A percentile compares a stretch with the other conserved stretches of the same genome.
Evolutionary conservation across 2,113 vertebrate species (phyloP).

Genomic region (Dunckerocampus dactyliophorus): DNA sequence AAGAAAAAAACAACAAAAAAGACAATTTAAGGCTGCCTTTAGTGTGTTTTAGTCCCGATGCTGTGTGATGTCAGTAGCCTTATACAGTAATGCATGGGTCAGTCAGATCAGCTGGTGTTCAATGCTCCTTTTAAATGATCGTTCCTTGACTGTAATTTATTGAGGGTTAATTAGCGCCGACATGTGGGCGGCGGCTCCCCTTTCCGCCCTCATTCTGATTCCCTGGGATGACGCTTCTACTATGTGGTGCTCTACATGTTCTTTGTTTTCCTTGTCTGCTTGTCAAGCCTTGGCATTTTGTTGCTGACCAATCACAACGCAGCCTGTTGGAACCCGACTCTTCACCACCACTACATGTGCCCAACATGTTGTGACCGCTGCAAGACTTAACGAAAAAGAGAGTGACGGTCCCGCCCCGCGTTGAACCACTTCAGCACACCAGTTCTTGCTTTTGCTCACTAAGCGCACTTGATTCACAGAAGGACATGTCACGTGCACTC

Average conservation of each 20-base stretch:
- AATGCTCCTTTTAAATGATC: slow-evolving; percentile 61
- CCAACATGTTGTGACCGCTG: neutral
- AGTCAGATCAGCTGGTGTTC: slow-evolving; percentile 59
- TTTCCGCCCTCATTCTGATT: slow-evolving; percentile 39
- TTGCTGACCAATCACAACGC: slow-evolving; percentile 25
- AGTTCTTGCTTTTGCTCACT: slow-evolving; percentile 14
- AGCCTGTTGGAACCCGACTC: slow-evolving; percentile 22
- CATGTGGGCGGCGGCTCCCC: slow-evolving; percentile 30
- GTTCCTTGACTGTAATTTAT: slow-evolving; percentile 76
- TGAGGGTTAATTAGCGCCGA: slow-evolving; percentile 61
- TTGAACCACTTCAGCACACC: slow-evolving; percentile 10
- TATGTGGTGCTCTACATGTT: slow-evolving; percentile 55
- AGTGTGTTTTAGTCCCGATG: slow-evolving; percentile 29
- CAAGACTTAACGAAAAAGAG: neutral
- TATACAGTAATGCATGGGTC: slow-evolving; percentile 77
- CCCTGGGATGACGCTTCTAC: slow-evolving; percentile 35
- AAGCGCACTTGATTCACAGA: slow-evolving; percentile 3
- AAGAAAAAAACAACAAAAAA: neutral
- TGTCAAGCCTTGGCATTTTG: slow-evolving; percentile 22
- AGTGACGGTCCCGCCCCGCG: slow-evolving; percentile 16
- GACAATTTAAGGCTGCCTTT: slow-evolving; percentile 8
- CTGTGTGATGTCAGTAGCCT: slow-evolving; percentile 71
- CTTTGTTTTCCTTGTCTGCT: slow-evolving; percentile 36
- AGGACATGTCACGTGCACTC: too few relatives aligned
- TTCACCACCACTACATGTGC: slow-evolving; percentile 26